These are phyloP conservation scores for Oceanites oceanicus DNA, from an alignment of 2,113 vertebrate genomes.

Conservation along the genomic window DNA sequence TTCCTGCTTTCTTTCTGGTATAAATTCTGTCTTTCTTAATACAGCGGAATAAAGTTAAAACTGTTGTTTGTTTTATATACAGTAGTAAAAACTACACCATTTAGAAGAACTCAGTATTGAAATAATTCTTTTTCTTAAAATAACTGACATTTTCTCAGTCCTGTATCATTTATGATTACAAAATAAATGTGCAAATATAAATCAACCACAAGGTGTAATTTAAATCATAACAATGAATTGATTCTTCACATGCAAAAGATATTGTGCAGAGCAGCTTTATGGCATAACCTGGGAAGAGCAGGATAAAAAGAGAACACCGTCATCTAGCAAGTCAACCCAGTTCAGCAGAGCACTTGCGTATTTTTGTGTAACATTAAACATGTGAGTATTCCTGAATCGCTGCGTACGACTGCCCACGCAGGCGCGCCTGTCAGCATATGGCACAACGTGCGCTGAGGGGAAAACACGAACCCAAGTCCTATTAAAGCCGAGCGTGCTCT, in stretches of 20 bases:
- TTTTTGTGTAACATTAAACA: background rate
- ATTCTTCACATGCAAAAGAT: background rate
- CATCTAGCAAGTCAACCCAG: background rate
- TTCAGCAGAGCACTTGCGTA: background rate
- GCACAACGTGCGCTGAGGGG: rapidly evolving
- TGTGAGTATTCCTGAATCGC: rapidly evolving
- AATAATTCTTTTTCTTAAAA: background rate
- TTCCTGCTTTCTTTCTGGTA: background rate
- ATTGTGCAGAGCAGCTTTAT: background rate
- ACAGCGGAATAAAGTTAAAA: background rate
- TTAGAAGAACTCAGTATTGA: background rate
- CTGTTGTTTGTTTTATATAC: background rate
- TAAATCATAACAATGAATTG: rapidly evolving
- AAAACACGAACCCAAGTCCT: rapidly evolving
- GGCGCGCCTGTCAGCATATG: rapidly evolving
- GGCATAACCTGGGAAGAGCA: background rate
- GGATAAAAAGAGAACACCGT: rapidly evolving
- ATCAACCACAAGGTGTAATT: background rate
- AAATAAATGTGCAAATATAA: background rate
- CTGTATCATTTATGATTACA: background rate
- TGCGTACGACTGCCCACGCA: rapidly evolving
- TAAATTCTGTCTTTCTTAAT: background rate
- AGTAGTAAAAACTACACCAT: background rate
- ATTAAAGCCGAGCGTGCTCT: rapidly evolving
- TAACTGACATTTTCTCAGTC: background rate